Conservation (phyloP, 2,113 vertebrate species). For the Atlantisia rogersi region DNA sequence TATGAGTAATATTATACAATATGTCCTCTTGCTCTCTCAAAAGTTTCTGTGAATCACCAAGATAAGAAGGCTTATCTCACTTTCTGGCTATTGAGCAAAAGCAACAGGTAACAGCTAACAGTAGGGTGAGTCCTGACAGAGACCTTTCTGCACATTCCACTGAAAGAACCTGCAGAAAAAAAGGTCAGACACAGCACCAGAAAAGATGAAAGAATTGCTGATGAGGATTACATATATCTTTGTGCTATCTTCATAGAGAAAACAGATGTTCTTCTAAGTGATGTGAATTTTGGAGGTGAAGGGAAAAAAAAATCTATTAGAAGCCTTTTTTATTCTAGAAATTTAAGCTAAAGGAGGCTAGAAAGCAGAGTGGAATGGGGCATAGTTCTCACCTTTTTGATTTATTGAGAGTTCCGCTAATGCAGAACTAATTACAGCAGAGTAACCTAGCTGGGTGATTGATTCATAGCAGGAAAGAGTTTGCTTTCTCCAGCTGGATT, state of each 20-base stretch:
- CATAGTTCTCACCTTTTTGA: conserved; percentile 3
- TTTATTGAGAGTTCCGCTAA: conserved; percentile 10
- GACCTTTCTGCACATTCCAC: not conserved
- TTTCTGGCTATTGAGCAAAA: not conserved
- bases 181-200: not conserved
- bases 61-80: not conserved
- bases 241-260: not conserved
- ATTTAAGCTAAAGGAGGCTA: not conserved
- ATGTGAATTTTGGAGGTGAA: conserved; percentile 8
- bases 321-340: not conserved
- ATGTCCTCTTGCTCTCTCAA: not conserved
- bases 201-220: not conserved
- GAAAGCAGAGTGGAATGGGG: not conserved
- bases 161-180: not conserved
- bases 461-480: not conserved
- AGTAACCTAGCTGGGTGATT: not conserved
- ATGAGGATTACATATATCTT: not conserved
- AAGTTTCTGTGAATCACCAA: not conserved
- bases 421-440: conserved; percentile 27
- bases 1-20: not conserved
- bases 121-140: rapidly evolving
- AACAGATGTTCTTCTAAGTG: conserved; percentile 21
- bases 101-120: not conserved
- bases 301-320: conserved; percentile 24
- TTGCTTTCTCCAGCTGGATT: not conserved